Evolutionary conservation across 2,888 invertebrate species (phyloP), one percentile per base, ranked within the genome.

Genomic region (Calephelis perditalis): DNA sequence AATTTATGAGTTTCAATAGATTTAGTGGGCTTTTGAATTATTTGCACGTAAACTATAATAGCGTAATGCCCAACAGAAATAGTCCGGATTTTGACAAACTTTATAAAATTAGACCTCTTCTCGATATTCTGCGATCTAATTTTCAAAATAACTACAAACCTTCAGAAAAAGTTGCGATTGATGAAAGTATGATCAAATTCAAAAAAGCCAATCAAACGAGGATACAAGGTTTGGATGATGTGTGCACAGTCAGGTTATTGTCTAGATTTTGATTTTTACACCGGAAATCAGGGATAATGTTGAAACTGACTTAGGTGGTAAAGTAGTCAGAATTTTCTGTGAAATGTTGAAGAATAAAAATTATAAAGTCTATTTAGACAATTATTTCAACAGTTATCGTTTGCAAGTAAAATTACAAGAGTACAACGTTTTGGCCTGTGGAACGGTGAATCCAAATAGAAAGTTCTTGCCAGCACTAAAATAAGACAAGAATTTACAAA

Each of bases 51-150:
- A 26, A 56, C 49, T 47, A 26, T 15, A 55, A 60, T 57, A 59
- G 55, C 57, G 56, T 54, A 54, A 54, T 61, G 54, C 35, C 54
- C 43, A 62, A 64, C 60, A 60, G 26, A 45, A 56, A 40, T 56
- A 58, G 60, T 26, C 58, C 44, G 58, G 60, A 57, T 58, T 57
- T 62, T 58, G 64, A 52, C 60, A 54, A 54, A 54, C 54, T 54
- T 26, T 26, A 57, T 57, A 57, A 57, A 57, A 57, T 57, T 46
- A 57, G 57, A 57, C 62, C 57, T 46, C 46, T 43, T 52, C 59
- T 52, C 59, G 54, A 57, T 52, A 62, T 60, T 57, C 60, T 63
- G 63, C 60, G 58, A 56, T 37, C 59, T 60, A 55, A 56, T 46
- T 56, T 49, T 60, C 54, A 60, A 56, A 57, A 44, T 36, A 60